A percentile compares a stretch with the other conserved stretches of the same genome.
Conservation (phyloP, 53 echinoderm and acorn worm genomes). For the Pentamera pediparva region DNA sequence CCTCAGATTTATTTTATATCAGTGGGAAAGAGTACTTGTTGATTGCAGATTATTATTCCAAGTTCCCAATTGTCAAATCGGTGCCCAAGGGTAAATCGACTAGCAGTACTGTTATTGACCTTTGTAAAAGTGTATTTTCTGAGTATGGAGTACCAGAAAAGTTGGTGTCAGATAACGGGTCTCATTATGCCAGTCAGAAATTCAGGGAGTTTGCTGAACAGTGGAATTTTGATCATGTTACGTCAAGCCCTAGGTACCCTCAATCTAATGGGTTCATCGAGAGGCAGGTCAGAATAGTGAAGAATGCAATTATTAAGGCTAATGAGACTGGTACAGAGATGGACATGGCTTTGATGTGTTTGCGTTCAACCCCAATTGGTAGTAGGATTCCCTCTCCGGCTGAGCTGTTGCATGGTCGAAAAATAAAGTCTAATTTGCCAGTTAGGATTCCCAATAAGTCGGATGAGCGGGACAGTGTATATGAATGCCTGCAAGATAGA, state of each 20-base stretch:
- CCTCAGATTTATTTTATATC: conserved; percentile 48
- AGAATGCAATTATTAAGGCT: conserved; percentile 48
- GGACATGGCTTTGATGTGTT: conserved; percentile 42
- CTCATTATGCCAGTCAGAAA: conserved; percentile 35
- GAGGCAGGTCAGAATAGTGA: conserved; percentile 53
- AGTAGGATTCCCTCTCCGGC: conserved; percentile 42
- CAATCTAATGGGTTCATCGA: conserved; percentile 61
- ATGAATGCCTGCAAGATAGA: conserved; percentile 6
- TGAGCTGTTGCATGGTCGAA: conserved; percentile 32
- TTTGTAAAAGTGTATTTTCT: conserved; percentile 37
- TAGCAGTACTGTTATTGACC: conserved; percentile 38
- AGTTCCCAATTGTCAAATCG: conserved; percentile 38
- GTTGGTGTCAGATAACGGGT: conserved; percentile 57
- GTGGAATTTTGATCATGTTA: conserved; percentile 61
- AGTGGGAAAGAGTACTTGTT: conserved; percentile 42
- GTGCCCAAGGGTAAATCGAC: conserved; percentile 22
- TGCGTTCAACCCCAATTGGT: conserved; percentile 49
- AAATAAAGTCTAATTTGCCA: conserved; percentile 25
- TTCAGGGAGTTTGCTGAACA: conserved; percentile 50
- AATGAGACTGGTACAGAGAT: conserved; percentile 24
- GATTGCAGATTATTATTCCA: conserved; percentile 61
- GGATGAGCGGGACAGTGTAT: conserved; percentile 13
- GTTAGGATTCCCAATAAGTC: not conserved
- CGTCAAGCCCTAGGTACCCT: conserved; percentile 57
- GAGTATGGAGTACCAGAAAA: conserved; percentile 58